Conservation (phyloP, 2,888 invertebrate genomes). For the Cephus runcator region DNA sequence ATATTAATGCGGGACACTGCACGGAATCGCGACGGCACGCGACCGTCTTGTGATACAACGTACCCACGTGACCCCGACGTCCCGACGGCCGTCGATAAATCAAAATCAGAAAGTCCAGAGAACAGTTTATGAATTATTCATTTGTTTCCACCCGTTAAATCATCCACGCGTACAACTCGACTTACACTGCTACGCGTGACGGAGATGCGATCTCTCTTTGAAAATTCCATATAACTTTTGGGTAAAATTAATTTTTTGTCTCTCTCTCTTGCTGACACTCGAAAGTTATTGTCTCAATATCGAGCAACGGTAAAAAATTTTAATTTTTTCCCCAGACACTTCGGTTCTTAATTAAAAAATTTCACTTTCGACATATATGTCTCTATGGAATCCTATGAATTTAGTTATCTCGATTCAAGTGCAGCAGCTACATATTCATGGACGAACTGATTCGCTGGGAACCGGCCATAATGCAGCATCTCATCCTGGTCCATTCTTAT, state of each 20-base stretch:
- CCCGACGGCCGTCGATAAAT: not conserved
- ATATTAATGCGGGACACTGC: not conserved
- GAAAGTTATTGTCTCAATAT: not conserved
- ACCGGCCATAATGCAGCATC: slow-evolving; percentile 45
- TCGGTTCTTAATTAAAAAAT: too few relatives aligned
- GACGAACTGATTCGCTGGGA: slow-evolving; percentile 55
- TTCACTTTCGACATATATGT: not conserved
- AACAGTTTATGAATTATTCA: not conserved
- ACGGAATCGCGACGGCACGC: not conserved
- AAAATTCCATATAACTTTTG: not conserved
- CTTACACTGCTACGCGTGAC: not conserved
- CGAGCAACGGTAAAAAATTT: not conserved
- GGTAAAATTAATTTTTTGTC: not conserved
- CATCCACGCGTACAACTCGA: not conserved
- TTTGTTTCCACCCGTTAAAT: not conserved
- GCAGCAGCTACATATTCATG: slow-evolving; percentile 57
- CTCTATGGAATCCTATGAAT: slow-evolving; percentile 43
- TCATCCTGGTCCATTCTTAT: slow-evolving; percentile 41
- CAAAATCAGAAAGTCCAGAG: not conserved
- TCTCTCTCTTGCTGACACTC: not conserved
- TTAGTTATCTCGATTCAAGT: slow-evolving; percentile 43
- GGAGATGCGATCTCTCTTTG: not conserved
- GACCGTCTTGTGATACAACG: not conserved
- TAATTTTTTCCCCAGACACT: not conserved
- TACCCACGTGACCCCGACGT: not conserved